A percentile compares a stretch with the other conserved stretches of the same genome.
phyloP scores from a whole-genome alignment of 2,797 vertebrate species.

The Sternotherus odoratus region DNA sequence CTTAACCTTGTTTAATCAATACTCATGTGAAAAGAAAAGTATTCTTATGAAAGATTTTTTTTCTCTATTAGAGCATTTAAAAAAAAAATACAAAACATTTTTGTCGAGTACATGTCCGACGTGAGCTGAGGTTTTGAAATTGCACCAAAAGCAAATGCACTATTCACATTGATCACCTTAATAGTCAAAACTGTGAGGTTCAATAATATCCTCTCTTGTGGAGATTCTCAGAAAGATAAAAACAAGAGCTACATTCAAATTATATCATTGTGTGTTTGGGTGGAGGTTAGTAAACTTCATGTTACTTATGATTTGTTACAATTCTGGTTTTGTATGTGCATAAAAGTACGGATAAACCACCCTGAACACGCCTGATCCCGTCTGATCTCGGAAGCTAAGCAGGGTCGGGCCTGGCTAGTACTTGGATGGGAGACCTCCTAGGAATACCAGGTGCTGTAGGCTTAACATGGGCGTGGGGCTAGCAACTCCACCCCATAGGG shows the following conservation, averaged over 20 bases:
- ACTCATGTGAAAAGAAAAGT: not conserved
- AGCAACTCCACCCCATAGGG: too few species aligned
- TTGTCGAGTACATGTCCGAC: rapidly evolving
- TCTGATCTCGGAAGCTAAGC: too few species aligned
- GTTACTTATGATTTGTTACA: not conserved
- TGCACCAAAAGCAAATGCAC: not conserved
- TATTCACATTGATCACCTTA: not conserved
- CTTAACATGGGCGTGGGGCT: too few species aligned
- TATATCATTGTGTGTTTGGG: not conserved
- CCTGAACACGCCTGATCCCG: too few species aligned
- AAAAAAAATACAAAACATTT: not conserved
- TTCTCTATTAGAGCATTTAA: not conserved
- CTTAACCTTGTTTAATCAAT: not conserved
- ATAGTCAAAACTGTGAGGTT: not conserved
- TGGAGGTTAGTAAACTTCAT: not conserved
- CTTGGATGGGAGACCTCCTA: too few species aligned
- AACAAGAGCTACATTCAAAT: not conserved
- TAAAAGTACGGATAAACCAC: too few species aligned
- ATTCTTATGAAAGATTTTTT: rapidly evolving
- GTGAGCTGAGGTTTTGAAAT: not conserved
- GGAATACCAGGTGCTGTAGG: too few species aligned
- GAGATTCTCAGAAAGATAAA: not conserved
- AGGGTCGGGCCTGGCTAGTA: too few species aligned
- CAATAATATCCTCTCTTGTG: not conserved
- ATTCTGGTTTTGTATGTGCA: not conserved